Evolutionary conservation across 64 coral and sea anemone species (phyloP), one percentile per base, ranked within the genome.

Genomic region (Pocillopora verrucosa): DNA sequence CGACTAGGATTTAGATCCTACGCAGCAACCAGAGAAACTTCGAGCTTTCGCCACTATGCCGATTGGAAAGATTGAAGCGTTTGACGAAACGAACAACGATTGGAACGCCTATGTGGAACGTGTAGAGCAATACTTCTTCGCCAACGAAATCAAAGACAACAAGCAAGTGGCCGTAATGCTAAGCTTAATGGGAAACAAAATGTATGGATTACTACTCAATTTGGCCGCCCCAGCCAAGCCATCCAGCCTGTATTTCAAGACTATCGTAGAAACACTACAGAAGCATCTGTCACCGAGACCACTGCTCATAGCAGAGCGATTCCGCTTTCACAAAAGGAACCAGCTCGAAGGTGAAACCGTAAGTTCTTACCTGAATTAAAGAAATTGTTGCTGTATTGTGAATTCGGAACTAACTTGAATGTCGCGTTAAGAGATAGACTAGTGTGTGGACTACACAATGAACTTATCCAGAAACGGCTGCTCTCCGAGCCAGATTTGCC

Each of bases 321-420:
- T 79, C 56, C 75, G 61, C 12, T 89, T 89, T 59, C 77, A 89
- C 63, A 89, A 67, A 34, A 62, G 88, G 20, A 63, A 82, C 30
- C 88, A 90, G 74, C 36, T 58, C 2, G 88, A 89, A 63, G 88
- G 76, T 57, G 36, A 77, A 63, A 61, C 80, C 24, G 15, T 38
- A 83, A 83, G 80, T 64, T 5, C 24, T 37, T 75, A 61, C 58
- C 70, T 75, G 65, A 87, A 36, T 73, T 87, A 76, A 75, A 59
- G 69, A 76, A 87, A 35, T 74, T 87, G 19, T 34, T 69, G 0
- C 12, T 61, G 14, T 26, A 87, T 75, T 87, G 69, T 58, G 65
- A 84, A 10, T 84, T 84, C 26, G 61, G 65, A 12, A 56, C 76
- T 1, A 70, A 2, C 26, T 69, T 84, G 14, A 35, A 84, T 68